These are phyloP conservation scores for Nanorana parkeri DNA, from an alignment of 2,113 vertebrate species.

Conservation along the genomic window DNA sequence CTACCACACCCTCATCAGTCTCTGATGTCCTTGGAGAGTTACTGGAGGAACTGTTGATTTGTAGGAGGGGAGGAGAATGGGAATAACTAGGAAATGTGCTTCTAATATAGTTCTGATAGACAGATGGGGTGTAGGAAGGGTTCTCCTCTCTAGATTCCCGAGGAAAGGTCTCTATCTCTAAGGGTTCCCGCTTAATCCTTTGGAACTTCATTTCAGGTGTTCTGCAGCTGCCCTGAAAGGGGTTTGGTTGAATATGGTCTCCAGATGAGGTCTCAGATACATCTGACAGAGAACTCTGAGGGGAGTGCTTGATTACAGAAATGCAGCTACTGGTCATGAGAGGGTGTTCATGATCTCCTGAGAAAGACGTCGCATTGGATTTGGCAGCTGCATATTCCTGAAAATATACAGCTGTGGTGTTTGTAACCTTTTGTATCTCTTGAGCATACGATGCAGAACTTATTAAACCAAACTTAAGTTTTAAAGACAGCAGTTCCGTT, in stretches of 20 bases:
- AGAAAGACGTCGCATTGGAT: slow-evolving; percentile 68
- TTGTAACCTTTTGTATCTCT: slow-evolving; percentile 88
- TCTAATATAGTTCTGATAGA: slow-evolving; percentile 81
- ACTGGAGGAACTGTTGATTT: slow-evolving; percentile 83
- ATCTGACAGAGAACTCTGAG: slow-evolving; percentile 81
- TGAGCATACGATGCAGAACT: slow-evolving; percentile 87
- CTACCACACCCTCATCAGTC: slow-evolving; percentile 81
- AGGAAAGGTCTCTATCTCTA: slow-evolving; percentile 75
- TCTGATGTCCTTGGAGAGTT: slow-evolving; percentile 90
- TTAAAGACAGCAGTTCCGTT: slow-evolving; percentile 88
- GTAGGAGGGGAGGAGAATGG: slow-evolving; percentile 84
- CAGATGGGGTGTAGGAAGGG: slow-evolving; percentile 74
- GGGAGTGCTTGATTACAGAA: slow-evolving; percentile 95
- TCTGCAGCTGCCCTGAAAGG: slow-evolving; percentile 70
- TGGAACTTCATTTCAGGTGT: slow-evolving; percentile 74
- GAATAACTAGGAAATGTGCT: slow-evolving; percentile 75
- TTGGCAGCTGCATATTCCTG: slow-evolving; percentile 78
- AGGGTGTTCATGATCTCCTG: slow-evolving; percentile 77
- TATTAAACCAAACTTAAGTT: slow-evolving; percentile 92
- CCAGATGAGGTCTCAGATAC: slow-evolving; percentile 73
- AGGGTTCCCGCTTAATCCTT: slow-evolving; percentile 85
- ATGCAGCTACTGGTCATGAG: slow-evolving; percentile 83
- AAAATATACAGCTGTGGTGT: slow-evolving; percentile 75
- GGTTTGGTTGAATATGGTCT: slow-evolving; percentile 70
- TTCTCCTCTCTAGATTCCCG: slow-evolving; percentile 76